Evolutionary conservation across 1,140 invertebrate species (phyloP).

Genomic region (Nephotettix cincticeps): DNA sequence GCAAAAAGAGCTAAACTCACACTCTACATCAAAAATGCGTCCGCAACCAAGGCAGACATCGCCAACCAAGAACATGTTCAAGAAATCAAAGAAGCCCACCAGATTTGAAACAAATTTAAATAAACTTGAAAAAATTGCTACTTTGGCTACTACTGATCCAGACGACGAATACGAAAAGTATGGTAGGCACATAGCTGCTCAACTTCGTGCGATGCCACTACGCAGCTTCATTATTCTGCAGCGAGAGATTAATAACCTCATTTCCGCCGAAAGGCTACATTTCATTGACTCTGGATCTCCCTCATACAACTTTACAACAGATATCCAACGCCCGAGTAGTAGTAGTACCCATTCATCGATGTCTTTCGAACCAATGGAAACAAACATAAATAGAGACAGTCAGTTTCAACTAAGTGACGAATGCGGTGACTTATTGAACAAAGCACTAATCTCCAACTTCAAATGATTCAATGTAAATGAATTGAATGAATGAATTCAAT

Average conservation of each 20-base stretch:
- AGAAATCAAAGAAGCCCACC: background rate
- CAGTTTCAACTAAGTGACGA: background rate
- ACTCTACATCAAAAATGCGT: background rate
- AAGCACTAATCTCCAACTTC: conserved; percentile 5
- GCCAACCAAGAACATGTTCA: conserved; percentile 1
- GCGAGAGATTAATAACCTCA: background rate
- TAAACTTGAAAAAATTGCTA: conserved; percentile 7
- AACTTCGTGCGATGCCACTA: conserved; percentile 7
- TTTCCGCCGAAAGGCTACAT: background rate
- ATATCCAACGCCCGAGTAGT: background rate
- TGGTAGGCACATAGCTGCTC: conserved; percentile 15
- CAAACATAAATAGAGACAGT: background rate
- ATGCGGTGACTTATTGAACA: conserved; percentile 10
- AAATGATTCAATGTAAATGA: background rate
- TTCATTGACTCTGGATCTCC: conserved; percentile 1
- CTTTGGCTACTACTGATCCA: background rate
- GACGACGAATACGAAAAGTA: conserved; percentile 11
- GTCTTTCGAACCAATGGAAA: conserved; percentile 4
- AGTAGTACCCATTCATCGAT: conserved; percentile 2
- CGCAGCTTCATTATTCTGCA: conserved; percentile 3
- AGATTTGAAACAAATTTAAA: background rate
- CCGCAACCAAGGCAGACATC: background rate
- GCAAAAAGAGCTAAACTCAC: background rate
- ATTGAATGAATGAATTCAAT: no score
- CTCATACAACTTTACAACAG: background rate